Evolutionary conservation across 2,113 vertebrate genomes (phyloP).

Genomic region (Diphyllodes magnificus): DNA sequence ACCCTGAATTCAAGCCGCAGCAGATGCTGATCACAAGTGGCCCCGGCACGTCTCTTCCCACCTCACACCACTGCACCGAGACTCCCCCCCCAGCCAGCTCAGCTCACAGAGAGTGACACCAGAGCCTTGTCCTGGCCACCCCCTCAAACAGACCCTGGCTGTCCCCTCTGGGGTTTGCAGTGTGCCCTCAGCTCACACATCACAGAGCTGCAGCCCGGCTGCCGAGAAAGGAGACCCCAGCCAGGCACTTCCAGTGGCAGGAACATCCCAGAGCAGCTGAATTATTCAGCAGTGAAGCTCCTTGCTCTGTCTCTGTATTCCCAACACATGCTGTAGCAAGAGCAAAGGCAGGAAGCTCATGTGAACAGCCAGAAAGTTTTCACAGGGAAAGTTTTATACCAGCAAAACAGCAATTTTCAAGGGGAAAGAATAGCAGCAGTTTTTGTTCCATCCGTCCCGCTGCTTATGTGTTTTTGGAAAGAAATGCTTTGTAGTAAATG

Average conservation of each 20-base stretch:
- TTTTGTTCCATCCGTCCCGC: background rate
- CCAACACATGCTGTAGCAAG: background rate
- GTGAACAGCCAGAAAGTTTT: slow-evolving; percentile 10
- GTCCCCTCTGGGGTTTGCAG: background rate
- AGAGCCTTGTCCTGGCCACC: background rate
- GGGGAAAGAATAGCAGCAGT: background rate
- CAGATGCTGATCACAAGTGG: background rate
- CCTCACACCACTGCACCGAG: background rate
- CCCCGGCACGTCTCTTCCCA: background rate
- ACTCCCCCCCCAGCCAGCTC: background rate
- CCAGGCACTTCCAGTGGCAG: accelerated
- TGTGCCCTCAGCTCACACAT: background rate
- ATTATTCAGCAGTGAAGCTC: slow-evolving; percentile 22
- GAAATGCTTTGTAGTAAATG: slow-evolving; percentile 16
- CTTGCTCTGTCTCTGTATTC: background rate
- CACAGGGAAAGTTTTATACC: background rate
- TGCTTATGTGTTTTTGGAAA: background rate
- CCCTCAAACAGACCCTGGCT: background rate
- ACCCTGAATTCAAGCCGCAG: background rate
- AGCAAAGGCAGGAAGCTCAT: background rate
- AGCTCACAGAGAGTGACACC: background rate
- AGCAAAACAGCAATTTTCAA: background rate
- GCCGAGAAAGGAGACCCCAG: background rate
- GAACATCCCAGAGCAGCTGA: slow-evolving; percentile 8
- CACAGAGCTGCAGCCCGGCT: background rate